Evolutionary conservation across 2,888 invertebrate species (phyloP), one percentile per base, ranked within the genome.

Genomic region (Chrysotoxum bicinctum): DNA sequence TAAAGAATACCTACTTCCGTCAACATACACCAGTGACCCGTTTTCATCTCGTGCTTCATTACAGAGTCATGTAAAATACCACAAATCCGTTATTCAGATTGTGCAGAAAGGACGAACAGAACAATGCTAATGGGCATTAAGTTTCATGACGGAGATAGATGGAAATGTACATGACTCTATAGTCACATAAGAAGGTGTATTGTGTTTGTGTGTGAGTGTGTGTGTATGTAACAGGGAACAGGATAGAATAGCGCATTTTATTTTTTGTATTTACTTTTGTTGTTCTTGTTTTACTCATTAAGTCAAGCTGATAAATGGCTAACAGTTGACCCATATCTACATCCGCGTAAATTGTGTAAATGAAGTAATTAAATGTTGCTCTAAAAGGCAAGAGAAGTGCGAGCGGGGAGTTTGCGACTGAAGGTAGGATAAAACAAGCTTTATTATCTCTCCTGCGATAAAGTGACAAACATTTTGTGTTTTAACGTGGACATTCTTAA

Each of bases 221-320:
- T 16, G 8, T 26, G 3, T 35, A 19, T 19, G 16, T 21, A 50
- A 45, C 48, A 69, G 35, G 43, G 7, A 48, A 21, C 26, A 21
- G 23, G 23, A 58, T 40, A 40, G 56, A 74, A 64, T 35, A 74
- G 69, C 16, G 52, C 23, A 35, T 52, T 70, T 77, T 56, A 9
- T 66, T 35, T 40, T 7, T 56, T 40, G 64, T 32, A 5, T 3
- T 12, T 37, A 4, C 40, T 48, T 40, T 43, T 60, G 21, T 30
- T 30, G 21, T 75, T 30, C 45, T 50, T 66, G 35, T 43, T 68
- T 50, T 58, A 40, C 80, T 80, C 84, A 84, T 84, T 84, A 84
- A 84, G 75, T 84, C 72, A 80, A 76, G 60, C 80, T 80, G 80
- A 84, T 84, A 84, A 80, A 80, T 84, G 84, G 79, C 75, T 45